Base-by-base conservation (phyloP, 2,888 invertebrate genomes). In the Eristalis arbustorum region DNA sequence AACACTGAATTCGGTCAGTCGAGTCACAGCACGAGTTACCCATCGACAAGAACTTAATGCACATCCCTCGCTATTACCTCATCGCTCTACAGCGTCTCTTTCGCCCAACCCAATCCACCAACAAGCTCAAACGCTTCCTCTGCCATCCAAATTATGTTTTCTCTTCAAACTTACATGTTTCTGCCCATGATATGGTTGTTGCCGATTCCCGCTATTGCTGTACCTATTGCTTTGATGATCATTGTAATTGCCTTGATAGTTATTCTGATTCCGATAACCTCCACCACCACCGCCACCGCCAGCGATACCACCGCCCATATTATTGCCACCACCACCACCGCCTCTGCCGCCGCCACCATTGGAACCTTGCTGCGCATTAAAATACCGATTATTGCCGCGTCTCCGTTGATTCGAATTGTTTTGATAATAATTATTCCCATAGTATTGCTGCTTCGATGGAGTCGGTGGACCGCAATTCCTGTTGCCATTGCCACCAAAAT, bases 401-500 rank as follows among this genome's bases (percentile, higher is more conserved):
- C 79, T 66, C 5, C 79, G 23, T 1, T 79, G 25, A 62, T 66
- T 73, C 6, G 69, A 31, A 63, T 75, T 78, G 2, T 40, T 49
- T 18, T 49, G 31, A 11, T 74, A 64, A 25, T 76, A 77, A 63
- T 72, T 88, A 84, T 77, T 83, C 40, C 84, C 40, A 18, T 84
- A 80, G 40, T 73, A 11, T 34, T 73, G 57, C 25, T 85, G 69
- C 76, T 88, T 88, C n/a, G 82, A 64, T 28, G 88, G 88, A 34
- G 88, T 88, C 10, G 13, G 13, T 37, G 37, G 13, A 37, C 37
- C 37, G 2, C 37, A 37, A 37, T 37, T 13, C 13, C n/a, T n/a
- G n/a, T 13, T 13, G 13, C 64, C 77, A 31, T 73, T 84, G 74
- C 64, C 77, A 31, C 91, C 91, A 62, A 90, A 83, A 61, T 91